Percentiles rank a stretch among this genome's conserved stretches.
phyloP scores from a whole-genome alignment of 2,797 vertebrate genomes.

The Falco peregrinus region DNA sequence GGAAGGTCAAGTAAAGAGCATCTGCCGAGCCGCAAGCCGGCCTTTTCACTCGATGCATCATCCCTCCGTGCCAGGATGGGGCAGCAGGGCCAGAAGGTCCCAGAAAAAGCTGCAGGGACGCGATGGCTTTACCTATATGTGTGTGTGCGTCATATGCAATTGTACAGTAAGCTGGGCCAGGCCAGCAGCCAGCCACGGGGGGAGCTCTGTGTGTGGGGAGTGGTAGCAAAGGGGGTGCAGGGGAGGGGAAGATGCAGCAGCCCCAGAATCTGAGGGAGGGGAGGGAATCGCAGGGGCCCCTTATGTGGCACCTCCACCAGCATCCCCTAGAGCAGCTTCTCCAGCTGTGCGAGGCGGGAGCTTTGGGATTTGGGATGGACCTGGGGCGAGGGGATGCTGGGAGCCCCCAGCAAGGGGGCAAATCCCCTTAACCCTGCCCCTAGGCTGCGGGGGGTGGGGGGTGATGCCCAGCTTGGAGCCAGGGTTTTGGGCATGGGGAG shows the following conservation, averaged over 20 bases:
- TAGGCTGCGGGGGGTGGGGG: not conserved
- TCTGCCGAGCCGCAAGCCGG: not conserved
- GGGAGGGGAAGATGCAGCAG: not conserved
- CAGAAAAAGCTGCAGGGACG: fast-evolving
- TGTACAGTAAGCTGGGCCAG: fast-evolving
- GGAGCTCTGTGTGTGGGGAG: not conserved
- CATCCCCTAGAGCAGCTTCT: not conserved
- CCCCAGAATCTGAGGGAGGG: not conserved
- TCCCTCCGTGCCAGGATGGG: fast-evolving
- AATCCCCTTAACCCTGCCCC: not conserved
- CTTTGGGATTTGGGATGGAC: slow-evolving; percentile 23
- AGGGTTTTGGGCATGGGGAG: not conserved
- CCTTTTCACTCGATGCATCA: fast-evolving
- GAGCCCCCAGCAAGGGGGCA: not conserved
- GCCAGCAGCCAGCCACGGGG: not conserved
- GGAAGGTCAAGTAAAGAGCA: not conserved
- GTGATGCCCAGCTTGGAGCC: not conserved
- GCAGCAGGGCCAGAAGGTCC: not conserved
- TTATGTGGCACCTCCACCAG: slow-evolving; percentile 30
- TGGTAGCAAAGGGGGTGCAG: not conserved
- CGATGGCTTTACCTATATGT: fast-evolving
- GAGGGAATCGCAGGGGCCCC: not conserved
- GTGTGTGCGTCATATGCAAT: fast-evolving
- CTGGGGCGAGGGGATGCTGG: not conserved
- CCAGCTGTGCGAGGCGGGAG: not conserved